phyloP scores from a whole-genome alignment of 2,113 vertebrate species.

The Antechinus stuartii region DNA sequence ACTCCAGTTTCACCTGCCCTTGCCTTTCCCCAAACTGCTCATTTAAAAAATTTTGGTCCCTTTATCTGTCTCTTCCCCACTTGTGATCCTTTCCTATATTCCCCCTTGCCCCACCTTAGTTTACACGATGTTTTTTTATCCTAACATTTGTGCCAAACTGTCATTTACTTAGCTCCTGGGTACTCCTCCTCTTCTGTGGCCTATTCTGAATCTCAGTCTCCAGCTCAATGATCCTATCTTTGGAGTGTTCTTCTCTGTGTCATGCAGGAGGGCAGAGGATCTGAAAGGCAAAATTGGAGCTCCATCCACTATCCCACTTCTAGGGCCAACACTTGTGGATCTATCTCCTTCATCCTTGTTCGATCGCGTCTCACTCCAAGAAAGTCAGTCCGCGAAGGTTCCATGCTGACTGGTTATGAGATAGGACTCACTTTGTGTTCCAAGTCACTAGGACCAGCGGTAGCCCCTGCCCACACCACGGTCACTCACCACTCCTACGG shows the following conservation, averaged over 20 bases:
- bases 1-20: background rate
- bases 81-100: background rate
- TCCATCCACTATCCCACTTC: background rate
- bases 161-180: background rate
- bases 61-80: background rate
- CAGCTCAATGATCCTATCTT: too few relatives aligned
- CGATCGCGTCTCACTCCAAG: background rate
- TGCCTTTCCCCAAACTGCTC: background rate
- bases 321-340: background rate
- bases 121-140: background rate
- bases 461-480: background rate
- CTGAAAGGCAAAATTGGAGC: background rate
- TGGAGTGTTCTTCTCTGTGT: background rate
- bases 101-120: background rate
- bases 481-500: background rate
- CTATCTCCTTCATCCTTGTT: background rate
- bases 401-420: background rate
- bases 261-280: background rate
- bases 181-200: background rate
- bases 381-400: background rate
- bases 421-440: background rate
- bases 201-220: background rate
- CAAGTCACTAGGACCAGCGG: background rate
- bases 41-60: background rate
- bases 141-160: background rate